phyloP scores from a whole-genome alignment of 2,113 vertebrate species.

The Ptyas mucosa region DNA sequence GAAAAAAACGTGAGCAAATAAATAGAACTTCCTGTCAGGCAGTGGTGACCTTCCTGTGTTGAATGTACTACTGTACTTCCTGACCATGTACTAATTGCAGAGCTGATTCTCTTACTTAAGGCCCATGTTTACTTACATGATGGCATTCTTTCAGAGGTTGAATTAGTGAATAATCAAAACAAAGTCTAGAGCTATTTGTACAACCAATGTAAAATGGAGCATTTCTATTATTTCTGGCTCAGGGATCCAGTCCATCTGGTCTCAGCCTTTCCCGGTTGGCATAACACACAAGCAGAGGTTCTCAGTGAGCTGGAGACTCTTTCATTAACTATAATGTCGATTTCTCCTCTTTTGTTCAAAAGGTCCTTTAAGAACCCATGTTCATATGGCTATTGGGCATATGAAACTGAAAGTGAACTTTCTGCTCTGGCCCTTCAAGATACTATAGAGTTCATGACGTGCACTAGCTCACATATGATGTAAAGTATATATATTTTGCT shows the following conservation, averaged over 20 bases:
- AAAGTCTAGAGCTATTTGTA: slow-evolving; percentile 41
- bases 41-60: slow-evolving; percentile 22
- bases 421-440: neutral
- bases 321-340: slow-evolving; percentile 34
- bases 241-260: slow-evolving; percentile 36
- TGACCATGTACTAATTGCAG: slow-evolving; percentile 18
- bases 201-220: slow-evolving; percentile 41
- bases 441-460: neutral
- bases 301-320: slow-evolving; percentile 32
- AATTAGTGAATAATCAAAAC: slow-evolving; percentile 38
- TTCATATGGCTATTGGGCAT: neutral
- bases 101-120: slow-evolving; percentile 37
- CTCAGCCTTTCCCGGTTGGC: slow-evolving; percentile 29
- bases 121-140: slow-evolving; percentile 35
- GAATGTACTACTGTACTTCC: slow-evolving; percentile 13
- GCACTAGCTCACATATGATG: neutral
- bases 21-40: neutral
- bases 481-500: neutral
- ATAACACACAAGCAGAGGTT: slow-evolving; percentile 32
- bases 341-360: slow-evolving; percentile 22
- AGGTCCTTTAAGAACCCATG: slow-evolving; percentile 18
- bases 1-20: neutral
- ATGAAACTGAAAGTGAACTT: neutral
- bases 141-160: slow-evolving; percentile 45
- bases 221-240: slow-evolving; percentile 58